Evolutionary conservation across 1,140 invertebrate species (phyloP).

Genomic region (Scaptomyza graminum): DNA sequence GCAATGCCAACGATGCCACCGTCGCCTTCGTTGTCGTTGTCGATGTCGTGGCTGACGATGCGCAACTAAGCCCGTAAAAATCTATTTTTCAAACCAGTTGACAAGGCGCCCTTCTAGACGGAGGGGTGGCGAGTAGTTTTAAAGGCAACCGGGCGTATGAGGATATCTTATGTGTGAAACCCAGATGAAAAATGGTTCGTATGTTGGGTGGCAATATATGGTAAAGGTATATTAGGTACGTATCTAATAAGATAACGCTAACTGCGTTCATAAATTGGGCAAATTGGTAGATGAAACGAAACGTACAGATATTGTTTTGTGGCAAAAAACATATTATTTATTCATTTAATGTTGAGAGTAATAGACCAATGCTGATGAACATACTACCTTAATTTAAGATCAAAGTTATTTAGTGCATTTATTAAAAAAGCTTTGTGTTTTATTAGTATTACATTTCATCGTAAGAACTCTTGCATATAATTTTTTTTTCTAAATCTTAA

Average conservation of each 20-base stretch:
- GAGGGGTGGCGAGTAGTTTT: conserved; percentile 22
- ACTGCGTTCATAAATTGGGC: conserved; percentile 25
- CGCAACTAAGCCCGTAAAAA: conserved; percentile 81
- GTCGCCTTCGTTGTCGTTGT: conserved; percentile 50
- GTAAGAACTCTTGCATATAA: not conserved
- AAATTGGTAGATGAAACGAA: not conserved
- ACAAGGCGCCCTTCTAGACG: conserved; percentile 56
- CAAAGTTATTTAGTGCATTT: no score
- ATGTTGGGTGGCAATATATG: conserved; percentile 21
- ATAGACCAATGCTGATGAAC: no score
- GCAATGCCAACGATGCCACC: conserved; percentile 42
- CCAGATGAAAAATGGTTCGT: conserved; percentile 46
- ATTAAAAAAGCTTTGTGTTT: not conserved
- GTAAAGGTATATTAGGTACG: conserved; percentile 39
- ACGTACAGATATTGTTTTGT: not conserved
- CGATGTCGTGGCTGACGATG: conserved; percentile 74
- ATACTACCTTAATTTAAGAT: no score
- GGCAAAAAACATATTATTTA: no score
- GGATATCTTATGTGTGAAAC: conserved; percentile 46
- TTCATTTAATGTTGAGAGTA: no score
- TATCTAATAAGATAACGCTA: conserved; percentile 41
- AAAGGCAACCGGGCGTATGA: conserved; percentile 39
- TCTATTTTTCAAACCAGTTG: conserved; percentile 82
- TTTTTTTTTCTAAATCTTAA: not conserved
- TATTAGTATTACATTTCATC: not conserved